Percentiles rank a stretch among this genome's conserved stretches.
Conservation (phyloP, 2,888 invertebrate genomes). For the Sphinx pinastri region DNA sequence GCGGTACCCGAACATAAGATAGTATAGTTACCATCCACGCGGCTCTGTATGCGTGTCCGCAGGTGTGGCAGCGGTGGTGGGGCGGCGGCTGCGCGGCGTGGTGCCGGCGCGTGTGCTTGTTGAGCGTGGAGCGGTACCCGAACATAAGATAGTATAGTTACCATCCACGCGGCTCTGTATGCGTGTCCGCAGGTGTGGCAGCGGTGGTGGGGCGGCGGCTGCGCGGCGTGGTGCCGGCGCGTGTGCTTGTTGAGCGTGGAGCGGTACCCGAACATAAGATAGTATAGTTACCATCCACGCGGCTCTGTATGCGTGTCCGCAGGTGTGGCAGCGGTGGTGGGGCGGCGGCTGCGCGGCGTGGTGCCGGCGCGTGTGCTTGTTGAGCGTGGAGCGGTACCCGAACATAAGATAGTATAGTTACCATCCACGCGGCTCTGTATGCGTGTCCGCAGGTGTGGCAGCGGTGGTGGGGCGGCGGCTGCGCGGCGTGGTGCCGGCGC, state of each 20-base stretch:
- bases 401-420: constrained; percentile 56
- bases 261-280: constrained; percentile 72
- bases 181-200: constrained; percentile 55
- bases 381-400: constrained; percentile 73
- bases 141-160: constrained; percentile 56
- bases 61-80: constrained; percentile 54
- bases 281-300: constrained; percentile 63
- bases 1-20: constrained; percentile 72
- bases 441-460: constrained; percentile 55
- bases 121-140: constrained; percentile 73
- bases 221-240: constrained; percentile 51
- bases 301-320: constrained; percentile 53
- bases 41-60: constrained; percentile 53
- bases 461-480: constrained; percentile 46
- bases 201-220: constrained; percentile 46
- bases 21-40: constrained; percentile 63
- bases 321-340: constrained; percentile 54
- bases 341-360: constrained; percentile 53
- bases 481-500: constrained; percentile 51
- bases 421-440: constrained; percentile 67
- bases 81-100: constrained; percentile 53
- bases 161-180: constrained; percentile 67
- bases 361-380: constrained; percentile 58
- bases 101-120: constrained; percentile 58
- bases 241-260: constrained; percentile 75